A percentile compares a stretch with the other conserved stretches of the same genome.
phyloP scores from a whole-genome alignment of 2,888 invertebrate genomes.

The Tetrapedia diversipes region DNA sequence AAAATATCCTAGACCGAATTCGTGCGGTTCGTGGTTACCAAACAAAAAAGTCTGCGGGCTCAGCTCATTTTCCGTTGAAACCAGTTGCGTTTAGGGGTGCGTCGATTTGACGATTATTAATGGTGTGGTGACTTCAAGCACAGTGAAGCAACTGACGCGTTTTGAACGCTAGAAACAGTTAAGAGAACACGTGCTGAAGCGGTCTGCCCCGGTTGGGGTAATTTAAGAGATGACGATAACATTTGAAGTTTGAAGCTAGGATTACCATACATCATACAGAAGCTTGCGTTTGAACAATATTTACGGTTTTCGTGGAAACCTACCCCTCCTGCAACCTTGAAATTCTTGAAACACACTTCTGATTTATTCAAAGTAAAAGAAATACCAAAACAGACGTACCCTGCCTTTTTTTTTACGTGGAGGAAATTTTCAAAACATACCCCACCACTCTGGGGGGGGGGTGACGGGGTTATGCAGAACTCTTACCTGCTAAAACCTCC shows the following conservation, averaged over 20 bases:
- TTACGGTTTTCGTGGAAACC: conserved; percentile 8
- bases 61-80: conserved; percentile 54
- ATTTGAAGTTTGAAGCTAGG: too few species aligned
- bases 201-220: conserved; percentile 31
- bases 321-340: too few species aligned
- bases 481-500: too few species aligned
- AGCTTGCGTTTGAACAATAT: conserved; percentile 29
- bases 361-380: too few species aligned
- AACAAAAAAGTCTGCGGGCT: conserved; percentile 22
- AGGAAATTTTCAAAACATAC: too few species aligned
- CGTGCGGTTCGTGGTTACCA: conserved; percentile 28
- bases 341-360: too few species aligned
- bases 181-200: conserved; percentile 49
- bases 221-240: conserved; percentile 44
- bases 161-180: conserved; percentile 12
- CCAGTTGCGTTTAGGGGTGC: conserved; percentile 41
- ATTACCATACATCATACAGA: neutral
- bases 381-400: too few species aligned
- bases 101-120: conserved; percentile 66
- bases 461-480: too few species aligned
- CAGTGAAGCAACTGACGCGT: conserved; percentile 45
- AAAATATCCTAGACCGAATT: conserved; percentile 38
- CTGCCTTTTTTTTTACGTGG: too few species aligned
- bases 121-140: conserved; percentile 49
- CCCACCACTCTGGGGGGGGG: too few species aligned